phyloP scores from a whole-genome alignment of 2,113 vertebrate genomes.

The Larimichthys polyactis region DNA sequence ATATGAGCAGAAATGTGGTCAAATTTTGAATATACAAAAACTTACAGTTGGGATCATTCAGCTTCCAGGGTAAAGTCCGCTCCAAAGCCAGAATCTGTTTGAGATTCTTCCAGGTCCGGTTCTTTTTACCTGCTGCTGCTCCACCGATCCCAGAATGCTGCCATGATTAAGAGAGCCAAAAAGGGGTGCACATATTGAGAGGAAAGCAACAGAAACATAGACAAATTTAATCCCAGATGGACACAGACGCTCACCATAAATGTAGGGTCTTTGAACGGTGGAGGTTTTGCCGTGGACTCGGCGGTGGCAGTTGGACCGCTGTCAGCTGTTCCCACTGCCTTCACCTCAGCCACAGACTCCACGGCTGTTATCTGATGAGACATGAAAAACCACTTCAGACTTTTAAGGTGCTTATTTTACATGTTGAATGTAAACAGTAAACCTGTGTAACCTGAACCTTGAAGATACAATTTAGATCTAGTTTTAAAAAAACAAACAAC shows the following conservation, averaged over 20 bases:
- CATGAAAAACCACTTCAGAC: slow-evolving; percentile 16
- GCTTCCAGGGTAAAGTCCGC: slow-evolving; percentile 95
- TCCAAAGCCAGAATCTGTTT: slow-evolving; percentile 97
- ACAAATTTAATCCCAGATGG: background rate
- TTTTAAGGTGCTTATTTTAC: background rate
- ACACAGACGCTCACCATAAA: slow-evolving; percentile 87
- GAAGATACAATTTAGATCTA: background rate
- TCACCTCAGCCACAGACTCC: slow-evolving; percentile 87
- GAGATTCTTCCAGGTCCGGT: slow-evolving; percentile 98
- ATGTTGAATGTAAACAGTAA: background rate
- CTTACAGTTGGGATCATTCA: slow-evolving; percentile 96
- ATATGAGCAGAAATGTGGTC: background rate
- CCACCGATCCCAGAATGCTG: slow-evolving; percentile 98
- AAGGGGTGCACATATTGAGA: background rate
- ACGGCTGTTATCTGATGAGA: slow-evolving; percentile 63
- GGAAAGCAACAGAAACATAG: background rate
- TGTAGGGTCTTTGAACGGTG: slow-evolving; percentile 93
- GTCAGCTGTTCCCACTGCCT: slow-evolving; percentile 81
- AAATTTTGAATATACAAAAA: background rate
- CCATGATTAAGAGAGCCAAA: background rate
- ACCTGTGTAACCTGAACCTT: background rate
- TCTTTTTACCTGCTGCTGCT: slow-evolving; percentile 97
- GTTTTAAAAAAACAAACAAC: too few relatives aligned
- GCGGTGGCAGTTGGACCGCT: slow-evolving; percentile 71
- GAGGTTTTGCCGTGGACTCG: slow-evolving; percentile 86